Evolutionary conservation across 1,140 invertebrate genomes (phyloP).

Genomic region (Orius laevigatus): DNA sequence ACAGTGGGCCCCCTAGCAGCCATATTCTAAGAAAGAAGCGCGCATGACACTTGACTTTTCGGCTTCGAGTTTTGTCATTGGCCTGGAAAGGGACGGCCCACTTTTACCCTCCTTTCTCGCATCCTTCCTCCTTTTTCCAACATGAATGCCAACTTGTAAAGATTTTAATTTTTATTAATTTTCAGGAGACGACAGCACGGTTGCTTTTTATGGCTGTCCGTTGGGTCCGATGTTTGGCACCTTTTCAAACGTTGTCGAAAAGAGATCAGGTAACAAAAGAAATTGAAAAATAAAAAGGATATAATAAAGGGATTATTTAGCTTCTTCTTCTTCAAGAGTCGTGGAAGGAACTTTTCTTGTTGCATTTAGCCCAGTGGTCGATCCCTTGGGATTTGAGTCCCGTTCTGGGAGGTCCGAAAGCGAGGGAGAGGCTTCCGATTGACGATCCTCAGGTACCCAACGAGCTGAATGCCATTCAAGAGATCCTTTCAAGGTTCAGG

Average conservation of each 20-base stretch:
- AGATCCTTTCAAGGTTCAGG: constrained; percentile 66
- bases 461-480: constrained; percentile 72
- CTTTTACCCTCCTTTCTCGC: too few species aligned
- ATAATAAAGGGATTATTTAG: constrained; percentile 24
- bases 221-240: constrained; percentile 80
- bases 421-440: constrained; percentile 52
- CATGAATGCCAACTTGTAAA: too few species aligned
- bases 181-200: constrained; percentile 73
- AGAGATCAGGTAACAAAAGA: constrained; percentile 56
- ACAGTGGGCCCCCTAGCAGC: too few species aligned
- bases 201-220: constrained; percentile 83
- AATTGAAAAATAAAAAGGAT: too few species aligned
- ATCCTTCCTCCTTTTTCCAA: too few species aligned
- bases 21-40: too few species aligned
- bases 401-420: constrained; percentile 53
- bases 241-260: constrained; percentile 73
- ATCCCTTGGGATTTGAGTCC: constrained; percentile 65
- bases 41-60: too few species aligned
- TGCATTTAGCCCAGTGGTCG: constrained; percentile 83
- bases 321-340: constrained; percentile 65
- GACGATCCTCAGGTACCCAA: constrained; percentile 47
- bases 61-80: too few species aligned
- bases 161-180: too few species aligned
- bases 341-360: constrained; percentile 81
- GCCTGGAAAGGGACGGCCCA: too few species aligned